Conservation (phyloP, 1,140 invertebrate species). For the Zaprionus ghesquierei region DNA sequence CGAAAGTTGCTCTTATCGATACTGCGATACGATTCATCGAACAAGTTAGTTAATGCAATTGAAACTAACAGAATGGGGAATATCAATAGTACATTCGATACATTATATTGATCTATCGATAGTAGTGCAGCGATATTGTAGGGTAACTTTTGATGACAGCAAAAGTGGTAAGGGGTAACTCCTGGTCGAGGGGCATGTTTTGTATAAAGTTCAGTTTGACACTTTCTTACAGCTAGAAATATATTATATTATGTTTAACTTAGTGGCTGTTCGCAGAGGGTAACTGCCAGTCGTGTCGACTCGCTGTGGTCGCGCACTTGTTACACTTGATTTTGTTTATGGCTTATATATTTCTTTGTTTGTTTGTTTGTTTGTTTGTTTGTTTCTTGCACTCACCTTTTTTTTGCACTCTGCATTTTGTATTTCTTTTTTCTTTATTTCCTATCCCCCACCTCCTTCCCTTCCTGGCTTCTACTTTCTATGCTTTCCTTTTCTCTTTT, state of each 20-base stretch:
- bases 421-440: constrained; percentile 1
- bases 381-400: constrained; percentile 51
- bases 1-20: too few relatives aligned
- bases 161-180: too few relatives aligned
- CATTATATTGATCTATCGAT: not conserved
- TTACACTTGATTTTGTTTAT: constrained; percentile 39
- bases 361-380: constrained; percentile 39
- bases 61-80: too few relatives aligned
- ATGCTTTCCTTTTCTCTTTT: constrained; percentile 1
- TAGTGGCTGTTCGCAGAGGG: not conserved
- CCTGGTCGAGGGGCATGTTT: too few relatives aligned
- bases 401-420: constrained; percentile 33
- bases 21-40: too few relatives aligned
- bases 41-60: too few relatives aligned
- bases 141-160: too few relatives aligned
- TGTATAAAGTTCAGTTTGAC: too few relatives aligned
- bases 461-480: not conserved
- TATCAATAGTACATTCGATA: too few relatives aligned
- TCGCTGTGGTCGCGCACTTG: not conserved
- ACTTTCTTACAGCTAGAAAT: too few relatives aligned
- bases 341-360: constrained; percentile 6
- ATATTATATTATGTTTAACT: not conserved
- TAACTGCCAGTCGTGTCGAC: constrained; percentile 4
- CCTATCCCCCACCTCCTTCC: not conserved
- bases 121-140: not conserved